Evolutionary conservation across 92 coral and sea anemone species (phyloP), one percentile per base, ranked within the genome.

Genomic region (Epizoanthus rinbou): DNA sequence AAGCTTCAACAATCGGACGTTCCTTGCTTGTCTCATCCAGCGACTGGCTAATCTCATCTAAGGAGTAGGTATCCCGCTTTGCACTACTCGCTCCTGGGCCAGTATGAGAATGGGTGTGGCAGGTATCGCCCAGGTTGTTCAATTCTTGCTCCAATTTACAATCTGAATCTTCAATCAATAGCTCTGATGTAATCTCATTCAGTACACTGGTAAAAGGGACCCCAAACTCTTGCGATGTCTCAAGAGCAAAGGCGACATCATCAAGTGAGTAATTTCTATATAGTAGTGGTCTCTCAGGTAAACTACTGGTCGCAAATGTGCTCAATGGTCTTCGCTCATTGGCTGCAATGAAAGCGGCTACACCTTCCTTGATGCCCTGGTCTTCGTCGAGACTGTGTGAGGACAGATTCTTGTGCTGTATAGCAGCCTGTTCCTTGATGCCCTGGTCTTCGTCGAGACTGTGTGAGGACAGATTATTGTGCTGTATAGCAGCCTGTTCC

Each of bases 221-320:
- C 2, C 96, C 98, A 17, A 89, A 63, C 45, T 89, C 90, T 62
- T 84, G 89, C 7, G 96, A 92, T 21, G 76, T 81, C 59, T 91
- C 92, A n/a, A 93, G 87, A 7, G 98, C 95, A 56, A 86, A 84
- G 8, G 96, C 95, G 66, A 96, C 92, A 76, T 93, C 98, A 74
- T 91, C 94, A 2, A 93, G 87, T 16, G 97, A 93, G 73, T 86
- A 82, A 22, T 87, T 83, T 62, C 88, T 89, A 8, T 89, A 85
- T 81, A 84, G 80, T 16, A 89, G 64, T 64, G 97, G 89, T 21
- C 21, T 39, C 23, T 21, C 35, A 2, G 21, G 57, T 37, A 43
- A 62, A 78, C n/a, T 63, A 41, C 59, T 63, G 4, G 19, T 41
- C 52, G 16, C 23, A 8, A 56, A 35, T 21, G 66, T 21, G 23